phyloP scores from a whole-genome alignment of 2,888 invertebrate genomes.

The Coelinius sp. region DNA sequence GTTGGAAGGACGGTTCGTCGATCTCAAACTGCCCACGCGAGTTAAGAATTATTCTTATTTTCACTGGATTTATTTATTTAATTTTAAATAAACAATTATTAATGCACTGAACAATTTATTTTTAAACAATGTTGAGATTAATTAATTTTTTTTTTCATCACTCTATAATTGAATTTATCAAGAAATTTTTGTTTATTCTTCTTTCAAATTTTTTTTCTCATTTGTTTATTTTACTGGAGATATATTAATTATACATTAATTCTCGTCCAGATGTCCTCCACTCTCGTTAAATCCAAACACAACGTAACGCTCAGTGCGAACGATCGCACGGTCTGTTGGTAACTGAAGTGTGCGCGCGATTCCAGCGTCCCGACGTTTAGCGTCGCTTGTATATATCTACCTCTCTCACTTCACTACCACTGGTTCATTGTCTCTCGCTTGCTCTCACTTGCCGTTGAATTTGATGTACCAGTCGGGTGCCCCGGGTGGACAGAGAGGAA shows the following conservation, averaged over 20 bases:
- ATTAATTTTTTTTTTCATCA: no score
- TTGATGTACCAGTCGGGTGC: no score
- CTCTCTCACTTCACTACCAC: constrained; percentile 41
- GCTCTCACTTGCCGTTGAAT: no score
- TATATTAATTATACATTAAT: no score
- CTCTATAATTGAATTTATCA: no score
- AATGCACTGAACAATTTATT: neutral
- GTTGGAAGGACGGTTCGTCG: constrained; percentile 55
- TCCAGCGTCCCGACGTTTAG: constrained; percentile 54
- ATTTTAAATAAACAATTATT: neutral
- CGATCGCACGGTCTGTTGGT: constrained; percentile 64
- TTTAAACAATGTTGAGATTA: no score
- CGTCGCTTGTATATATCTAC: constrained; percentile 45
- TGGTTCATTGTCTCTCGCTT: neutral
- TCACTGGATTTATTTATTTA: neutral
- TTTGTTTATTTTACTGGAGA: no score
- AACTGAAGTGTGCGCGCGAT: constrained; percentile 59
- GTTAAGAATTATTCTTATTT: constrained; percentile 33
- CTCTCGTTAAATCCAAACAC: constrained; percentile 35
- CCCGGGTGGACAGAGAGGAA: no score
- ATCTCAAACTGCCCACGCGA: constrained; percentile 60
- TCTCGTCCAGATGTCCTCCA: constrained; percentile 19
- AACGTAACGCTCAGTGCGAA: constrained; percentile 51
- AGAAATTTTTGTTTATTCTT: no score
- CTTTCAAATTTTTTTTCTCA: no score